Evolutionary conservation across 2,113 vertebrate genomes (phyloP).

Genomic region (Gambusia holbrooki): DNA sequence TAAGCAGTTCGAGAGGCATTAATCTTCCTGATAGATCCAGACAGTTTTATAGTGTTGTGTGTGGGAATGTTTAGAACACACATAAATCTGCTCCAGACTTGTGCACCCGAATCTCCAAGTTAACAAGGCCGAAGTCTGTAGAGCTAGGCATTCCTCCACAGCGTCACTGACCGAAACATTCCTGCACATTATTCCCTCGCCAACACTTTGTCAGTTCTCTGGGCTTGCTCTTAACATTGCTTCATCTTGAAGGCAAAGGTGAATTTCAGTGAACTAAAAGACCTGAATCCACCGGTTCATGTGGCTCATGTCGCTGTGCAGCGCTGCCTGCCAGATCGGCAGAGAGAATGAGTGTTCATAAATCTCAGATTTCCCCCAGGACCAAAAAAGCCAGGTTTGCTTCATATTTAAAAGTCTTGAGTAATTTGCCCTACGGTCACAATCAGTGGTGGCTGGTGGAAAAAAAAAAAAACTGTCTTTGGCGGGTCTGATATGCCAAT

Average conservation of each 20-base stretch:
- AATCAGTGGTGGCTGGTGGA: too few relatives aligned
- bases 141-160: conserved; percentile 43
- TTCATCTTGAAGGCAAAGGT: neutral
- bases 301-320: neutral
- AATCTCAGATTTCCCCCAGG: neutral
- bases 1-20: conserved; percentile 63
- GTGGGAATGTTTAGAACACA: conserved; percentile 52
- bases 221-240: neutral
- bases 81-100: conserved; percentile 50
- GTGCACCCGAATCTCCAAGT: conserved; percentile 49
- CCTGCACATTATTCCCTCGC: conserved; percentile 4
- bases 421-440: neutral
- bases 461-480: too few relatives aligned
- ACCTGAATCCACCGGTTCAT: neutral
- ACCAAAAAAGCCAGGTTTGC: neutral
- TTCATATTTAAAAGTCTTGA: neutral
- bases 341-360: neutral
- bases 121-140: conserved; percentile 46
- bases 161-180: conserved; percentile 47
- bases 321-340: too few relatives aligned
- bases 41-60: conserved; percentile 71
- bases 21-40: conserved; percentile 70
- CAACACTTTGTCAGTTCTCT: neutral
- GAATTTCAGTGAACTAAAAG: neutral
- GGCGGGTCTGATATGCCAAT: too few relatives aligned